A percentile compares a stretch with the other conserved stretches of the same genome.
Conservation (phyloP, 2,888 invertebrate species). For the Rhaphigaster nebulosa region DNA sequence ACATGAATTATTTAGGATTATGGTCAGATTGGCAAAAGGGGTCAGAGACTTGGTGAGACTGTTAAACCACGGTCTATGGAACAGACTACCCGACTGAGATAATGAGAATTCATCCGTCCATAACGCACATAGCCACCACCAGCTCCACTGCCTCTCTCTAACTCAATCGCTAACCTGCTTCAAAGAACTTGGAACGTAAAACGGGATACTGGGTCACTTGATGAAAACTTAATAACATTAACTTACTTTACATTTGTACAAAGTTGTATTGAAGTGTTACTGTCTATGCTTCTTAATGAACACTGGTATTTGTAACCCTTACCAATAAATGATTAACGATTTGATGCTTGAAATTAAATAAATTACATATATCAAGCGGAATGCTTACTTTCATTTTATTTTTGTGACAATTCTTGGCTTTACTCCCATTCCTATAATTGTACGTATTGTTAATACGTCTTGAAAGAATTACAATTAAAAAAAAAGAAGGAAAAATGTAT, state of each 20-base stretch:
- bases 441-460: too few relatives aligned
- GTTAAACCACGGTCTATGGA: conserved; percentile 17
- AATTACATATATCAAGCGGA: too few relatives aligned
- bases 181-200: neutral
- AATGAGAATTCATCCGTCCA: conserved; percentile 17
- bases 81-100: conserved; percentile 29
- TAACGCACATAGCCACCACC: conserved; percentile 1
- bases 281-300: too few relatives aligned
- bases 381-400: too few relatives aligned
- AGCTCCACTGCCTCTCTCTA: neutral
- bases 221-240: neutral
- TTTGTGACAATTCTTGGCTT: too few relatives aligned
- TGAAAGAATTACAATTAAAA: too few relatives aligned
- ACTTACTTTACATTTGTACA: neutral
- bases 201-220: neutral
- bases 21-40: conserved; percentile 16
- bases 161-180: neutral
- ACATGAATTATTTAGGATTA: neutral
- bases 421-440: too few relatives aligned
- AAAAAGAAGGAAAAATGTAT: too few relatives aligned
- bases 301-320: too few relatives aligned
- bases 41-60: neutral
- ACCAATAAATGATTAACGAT: too few relatives aligned
- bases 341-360: too few relatives aligned
- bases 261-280: too few relatives aligned